Percentiles rank a stretch among this genome's conserved stretches.
phyloP scores from a whole-genome alignment of 53 echinoderm and acorn worm genomes.

The Stichopus horrens region DNA sequence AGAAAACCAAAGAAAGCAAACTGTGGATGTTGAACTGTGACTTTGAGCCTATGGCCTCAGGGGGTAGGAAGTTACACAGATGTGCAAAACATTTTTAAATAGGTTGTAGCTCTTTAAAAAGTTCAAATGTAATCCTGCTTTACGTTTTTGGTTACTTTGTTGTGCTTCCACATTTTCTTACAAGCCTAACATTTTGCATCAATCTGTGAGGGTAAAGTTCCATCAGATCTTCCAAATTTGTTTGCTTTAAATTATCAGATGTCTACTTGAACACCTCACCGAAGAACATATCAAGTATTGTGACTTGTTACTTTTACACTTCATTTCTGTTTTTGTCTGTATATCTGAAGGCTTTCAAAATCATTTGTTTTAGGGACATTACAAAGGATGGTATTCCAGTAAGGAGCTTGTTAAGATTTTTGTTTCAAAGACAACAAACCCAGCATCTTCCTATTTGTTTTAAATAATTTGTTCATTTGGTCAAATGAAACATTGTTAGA shows the following conservation, averaged over 20 bases:
- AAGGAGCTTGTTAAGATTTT: not conserved
- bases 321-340: not conserved
- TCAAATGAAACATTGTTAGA: slow-evolving; percentile 11
- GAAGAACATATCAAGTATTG: not conserved
- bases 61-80: not conserved
- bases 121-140: not conserved
- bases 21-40: not conserved
- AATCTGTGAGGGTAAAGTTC: not conserved
- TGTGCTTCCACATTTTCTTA: not conserved
- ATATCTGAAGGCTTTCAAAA: not conserved
- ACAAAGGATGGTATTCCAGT: not conserved
- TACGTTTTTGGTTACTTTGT: not conserved
- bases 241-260: not conserved
- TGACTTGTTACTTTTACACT: not conserved
- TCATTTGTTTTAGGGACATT: not conserved
- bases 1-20: slow-evolving; percentile 47
- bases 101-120: not conserved
- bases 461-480: slow-evolving; percentile 2
- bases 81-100: not conserved
- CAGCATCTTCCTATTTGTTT: not conserved
- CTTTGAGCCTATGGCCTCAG: not conserved
- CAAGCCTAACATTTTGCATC: not conserved
- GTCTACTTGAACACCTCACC: not conserved
- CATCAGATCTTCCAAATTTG: not conserved
- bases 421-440: not conserved